Conservation (phyloP, 2,797 vertebrate genomes). For the Miichthys miiuy region DNA sequence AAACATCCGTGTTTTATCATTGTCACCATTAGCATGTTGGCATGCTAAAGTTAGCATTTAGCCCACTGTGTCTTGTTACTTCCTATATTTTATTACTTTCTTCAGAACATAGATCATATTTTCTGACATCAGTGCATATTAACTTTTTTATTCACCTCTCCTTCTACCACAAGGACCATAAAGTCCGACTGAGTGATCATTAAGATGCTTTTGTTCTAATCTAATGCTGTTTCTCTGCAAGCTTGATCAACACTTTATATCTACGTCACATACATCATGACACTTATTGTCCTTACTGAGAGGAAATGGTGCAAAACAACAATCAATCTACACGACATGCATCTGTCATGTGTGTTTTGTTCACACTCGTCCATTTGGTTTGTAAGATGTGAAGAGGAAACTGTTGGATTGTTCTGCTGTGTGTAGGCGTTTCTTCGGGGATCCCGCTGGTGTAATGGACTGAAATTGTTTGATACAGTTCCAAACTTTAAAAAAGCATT, state of each 20-base stretch:
- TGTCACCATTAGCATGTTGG: not conserved
- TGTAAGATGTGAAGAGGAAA: slow-evolving; percentile 1
- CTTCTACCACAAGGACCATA: not conserved
- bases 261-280: not conserved
- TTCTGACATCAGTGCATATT: not conserved
- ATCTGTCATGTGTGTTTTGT: slow-evolving; percentile 2
- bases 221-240: not conserved
- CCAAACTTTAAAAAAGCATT: not conserved
- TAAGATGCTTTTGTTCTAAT: slow-evolving; percentile 1
- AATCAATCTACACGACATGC: not conserved
- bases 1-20: not conserved
- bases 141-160: not conserved
- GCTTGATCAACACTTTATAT: slow-evolving; percentile 16
- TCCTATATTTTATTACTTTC: not conserved
- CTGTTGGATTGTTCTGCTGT: not conserved
- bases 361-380: not conserved
- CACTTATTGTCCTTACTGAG: not conserved
- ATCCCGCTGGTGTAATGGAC: slow-evolving; percentile 17
- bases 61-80: not conserved
- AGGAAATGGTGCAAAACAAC: not conserved
- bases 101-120: not conserved
- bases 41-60: not conserved
- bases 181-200: slow-evolving; percentile 7
- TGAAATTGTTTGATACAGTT: slow-evolving; percentile 22
- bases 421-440: slow-evolving; percentile 1